Evolutionary conservation across 2,888 invertebrate genomes (phyloP), one percentile per base, ranked within the genome.

Genomic region (Cloeon dipterum): DNA sequence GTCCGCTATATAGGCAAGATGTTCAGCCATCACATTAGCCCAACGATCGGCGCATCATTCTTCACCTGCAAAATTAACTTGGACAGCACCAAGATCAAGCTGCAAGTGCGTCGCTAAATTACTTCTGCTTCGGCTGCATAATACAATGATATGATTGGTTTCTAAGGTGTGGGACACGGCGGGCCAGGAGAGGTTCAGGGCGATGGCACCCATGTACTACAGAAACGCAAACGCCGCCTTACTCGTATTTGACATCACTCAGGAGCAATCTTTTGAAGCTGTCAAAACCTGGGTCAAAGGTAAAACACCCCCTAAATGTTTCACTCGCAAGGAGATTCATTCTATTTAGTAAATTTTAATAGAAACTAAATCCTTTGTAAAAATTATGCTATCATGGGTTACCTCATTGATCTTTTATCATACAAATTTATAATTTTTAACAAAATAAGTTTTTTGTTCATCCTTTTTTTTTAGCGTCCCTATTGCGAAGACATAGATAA

Each of bases 121-220:
- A 26, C 36, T 26, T 7, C 11, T 21, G 7, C 21, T 8, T 32
- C 17, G 32, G 20, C 8, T 18, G 13, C 33, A 26, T 21, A 16
- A 18, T 23, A 26, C 20, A 16, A 41, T 43, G 32, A 39, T 40
- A n/a, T 11, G 42, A 32, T 20, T 20, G 38, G 42, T 42, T 42
- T 48, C 58, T 4, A 56, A 82, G 72, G 74, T 85, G 3, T 85
- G 85, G 85, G 85, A 85, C 55, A 85, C 85, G 1, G 83, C 85
- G 0, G 85, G 85, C 0, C 82, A 85, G 52, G 85, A 85, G 55
- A 55, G 83, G 35, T 91, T 86, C 54, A 67, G 79, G 41, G 76
- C 89, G 0, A 88, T 91, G 74, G 85, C 86, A 0, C 89, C 91
- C 5, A 85, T 89, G 83, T 91, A 89, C 54, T 91, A 91, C 53